Evolutionary conservation across 2,113 vertebrate genomes (phyloP), one percentile per base, ranked within the genome.

Genomic region (Podocnemis expansa): DNA sequence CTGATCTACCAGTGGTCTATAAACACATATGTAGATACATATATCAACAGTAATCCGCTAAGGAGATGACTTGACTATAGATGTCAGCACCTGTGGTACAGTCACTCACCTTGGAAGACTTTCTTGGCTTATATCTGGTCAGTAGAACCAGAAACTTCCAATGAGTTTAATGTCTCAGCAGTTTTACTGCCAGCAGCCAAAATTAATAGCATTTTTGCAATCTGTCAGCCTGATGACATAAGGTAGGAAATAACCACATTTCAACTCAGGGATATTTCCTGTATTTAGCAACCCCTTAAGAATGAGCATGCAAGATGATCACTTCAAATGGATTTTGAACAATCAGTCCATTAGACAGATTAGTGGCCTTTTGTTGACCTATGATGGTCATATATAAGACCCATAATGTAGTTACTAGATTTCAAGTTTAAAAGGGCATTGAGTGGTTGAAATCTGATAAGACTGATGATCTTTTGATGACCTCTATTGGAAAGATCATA

Each of bases 61-160:
- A 60, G 47, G 79, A 75, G 51, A 2, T 81, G 67, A 10, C 55
- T 73, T 56, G 75, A 3, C n/a, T 90, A 3, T 87, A 82, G 25
- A 49, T 84, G 67, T 58, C 29, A 75, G 95, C 0, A 8, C 16
- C 12, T 54, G 87, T 14, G 90, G 82, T 41, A 67, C 0, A 2
- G 31, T 86, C 0, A 1, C 81, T 91, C 51, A 5, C 45, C 5
- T 29, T 55, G 67, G 38, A 58, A 13, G 16, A 34, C 82, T 95
- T 95, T 87, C 84, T 90, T 85, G 76, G 81, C 84, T 22, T 25
- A 7, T 83, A 78, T 88, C 3, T 0, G n/a, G 8, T 89, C 91
- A 78, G 89, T 95, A 84, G 38, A 88, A 70, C 24, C 47, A 13
- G 24, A 75, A 67, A 82, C 93, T 94, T 75, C 78, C 81, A 84